These are phyloP conservation scores for Stomatorhinus ivindoensis DNA, from an alignment of 2,113 vertebrate genomes.

Conservation along the genomic window DNA sequence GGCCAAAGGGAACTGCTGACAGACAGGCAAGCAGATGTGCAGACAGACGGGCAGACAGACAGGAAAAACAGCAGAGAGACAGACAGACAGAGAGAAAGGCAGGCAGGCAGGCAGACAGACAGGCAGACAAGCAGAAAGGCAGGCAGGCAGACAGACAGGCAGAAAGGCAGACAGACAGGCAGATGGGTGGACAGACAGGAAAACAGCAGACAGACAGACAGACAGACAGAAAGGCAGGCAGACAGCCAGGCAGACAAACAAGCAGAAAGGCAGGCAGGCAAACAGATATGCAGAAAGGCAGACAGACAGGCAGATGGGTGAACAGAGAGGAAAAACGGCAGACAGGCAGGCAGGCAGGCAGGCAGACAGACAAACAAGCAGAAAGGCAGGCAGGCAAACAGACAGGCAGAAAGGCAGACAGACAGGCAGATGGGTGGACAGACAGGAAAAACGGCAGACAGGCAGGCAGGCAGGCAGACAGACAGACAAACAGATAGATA, in stretches of 20 bases:
- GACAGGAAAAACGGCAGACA: too few species aligned
- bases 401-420: too few species aligned
- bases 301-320: background rate
- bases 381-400: too few species aligned
- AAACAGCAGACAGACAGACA: background rate
- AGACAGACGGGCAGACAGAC: background rate
- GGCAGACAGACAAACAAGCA: background rate
- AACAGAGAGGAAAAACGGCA: too few species aligned
- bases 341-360: background rate
- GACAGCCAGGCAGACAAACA: background rate
- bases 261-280: too few species aligned
- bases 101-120: background rate
- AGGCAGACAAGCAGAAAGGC: background rate
- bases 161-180: background rate
- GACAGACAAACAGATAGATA: background rate
- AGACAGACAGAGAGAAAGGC: background rate
- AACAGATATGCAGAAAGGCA: too few species aligned
- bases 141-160: background rate
- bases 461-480: background rate
- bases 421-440: background rate
- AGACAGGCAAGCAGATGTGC: background rate
- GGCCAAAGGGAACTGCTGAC: background rate
- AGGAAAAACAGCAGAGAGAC: background rate
- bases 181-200: too few species aligned
- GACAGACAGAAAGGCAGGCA: background rate